A percentile compares a stretch with the other conserved stretches of the same genome.
These are phyloP conservation scores for Heterodera schachtii DNA, from an alignment of 1,140 invertebrate species.

Conservation along the genomic window DNA sequence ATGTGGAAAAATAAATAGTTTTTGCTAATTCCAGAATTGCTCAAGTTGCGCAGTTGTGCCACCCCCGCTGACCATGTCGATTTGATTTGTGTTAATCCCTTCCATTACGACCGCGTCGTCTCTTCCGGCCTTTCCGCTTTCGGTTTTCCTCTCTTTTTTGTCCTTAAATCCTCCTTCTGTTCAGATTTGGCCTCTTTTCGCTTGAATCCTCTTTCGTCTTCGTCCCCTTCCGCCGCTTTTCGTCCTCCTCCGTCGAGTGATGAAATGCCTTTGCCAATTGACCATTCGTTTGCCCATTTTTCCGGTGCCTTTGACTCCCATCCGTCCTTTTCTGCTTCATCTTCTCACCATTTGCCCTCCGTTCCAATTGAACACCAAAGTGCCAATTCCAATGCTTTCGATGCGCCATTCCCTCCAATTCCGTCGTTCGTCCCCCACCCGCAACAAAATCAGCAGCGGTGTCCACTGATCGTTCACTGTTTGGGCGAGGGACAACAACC, in stretches of 20 bases:
- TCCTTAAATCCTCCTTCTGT: not conserved
- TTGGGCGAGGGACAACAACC: not conserved
- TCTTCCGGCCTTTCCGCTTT: conserved; percentile 82
- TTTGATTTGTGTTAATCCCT: conserved; percentile 95
- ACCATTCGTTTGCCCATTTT: not conserved
- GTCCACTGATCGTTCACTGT: not conserved
- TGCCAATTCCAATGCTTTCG: not conserved
- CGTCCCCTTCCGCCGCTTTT: not conserved
- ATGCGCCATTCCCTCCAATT: not conserved
- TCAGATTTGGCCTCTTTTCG: conserved; percentile 29
- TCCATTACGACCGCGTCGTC: conserved; percentile 98
- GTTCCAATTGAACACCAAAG: not conserved
- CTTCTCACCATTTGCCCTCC: not conserved
- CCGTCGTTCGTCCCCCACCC: too few relatives aligned
- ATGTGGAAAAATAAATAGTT: too few relatives aligned
- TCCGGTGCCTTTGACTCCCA: not conserved
- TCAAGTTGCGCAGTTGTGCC: conserved; percentile 85
- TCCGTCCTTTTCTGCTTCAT: not conserved
- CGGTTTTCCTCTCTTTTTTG: conserved; percentile 28
- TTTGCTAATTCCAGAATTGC: conserved; percentile 74
- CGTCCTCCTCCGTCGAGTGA: not conserved
- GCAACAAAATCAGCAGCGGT: not conserved
- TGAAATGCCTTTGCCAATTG: not conserved
- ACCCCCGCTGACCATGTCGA: conserved; percentile 68
- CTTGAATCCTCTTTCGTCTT: conserved; percentile 41